Evolutionary conservation across 2,113 vertebrate genomes (phyloP).

Genomic region (Numenius arquata): DNA sequence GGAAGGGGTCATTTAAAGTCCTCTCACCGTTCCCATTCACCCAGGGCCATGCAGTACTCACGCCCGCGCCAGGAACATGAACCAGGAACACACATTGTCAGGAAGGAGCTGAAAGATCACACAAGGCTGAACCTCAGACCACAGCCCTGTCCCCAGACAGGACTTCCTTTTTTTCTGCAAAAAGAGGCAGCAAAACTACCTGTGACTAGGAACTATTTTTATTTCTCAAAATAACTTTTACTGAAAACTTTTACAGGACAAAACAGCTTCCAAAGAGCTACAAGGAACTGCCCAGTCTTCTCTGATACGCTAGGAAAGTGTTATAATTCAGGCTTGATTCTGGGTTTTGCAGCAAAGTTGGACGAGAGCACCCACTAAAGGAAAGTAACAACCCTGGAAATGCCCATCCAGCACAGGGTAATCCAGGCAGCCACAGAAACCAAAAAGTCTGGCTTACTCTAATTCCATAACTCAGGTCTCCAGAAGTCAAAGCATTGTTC

Average conservation of each 20-base stretch:
- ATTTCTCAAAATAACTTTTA: background rate
- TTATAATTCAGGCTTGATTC: background rate
- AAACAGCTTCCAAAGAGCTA: background rate
- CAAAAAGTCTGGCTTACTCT: background rate
- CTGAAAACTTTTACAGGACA: background rate
- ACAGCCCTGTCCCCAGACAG: background rate
- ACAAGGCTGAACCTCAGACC: background rate
- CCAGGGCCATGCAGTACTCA: background rate
- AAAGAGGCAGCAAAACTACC: background rate
- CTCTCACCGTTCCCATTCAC: background rate
- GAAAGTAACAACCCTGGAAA: background rate
- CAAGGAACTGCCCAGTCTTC: too few relatives aligned
- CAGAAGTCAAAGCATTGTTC: background rate
- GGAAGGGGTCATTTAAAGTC: background rate
- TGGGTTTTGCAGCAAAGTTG: background rate
- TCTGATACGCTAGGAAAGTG: background rate
- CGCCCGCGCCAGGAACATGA: fast-evolving
- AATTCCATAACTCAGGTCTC: background rate
- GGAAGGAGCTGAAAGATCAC: background rate
- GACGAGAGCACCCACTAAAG: background rate
- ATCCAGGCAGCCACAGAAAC: background rate
- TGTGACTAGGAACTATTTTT: background rate
- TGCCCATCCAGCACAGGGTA: background rate
- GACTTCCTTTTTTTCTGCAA: background rate
- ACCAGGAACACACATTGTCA: fast-evolving